Evolutionary conservation across 2,113 vertebrate species (phyloP), one percentile per base, ranked within the genome.

Genomic region (Lophius piscatorius): DNA sequence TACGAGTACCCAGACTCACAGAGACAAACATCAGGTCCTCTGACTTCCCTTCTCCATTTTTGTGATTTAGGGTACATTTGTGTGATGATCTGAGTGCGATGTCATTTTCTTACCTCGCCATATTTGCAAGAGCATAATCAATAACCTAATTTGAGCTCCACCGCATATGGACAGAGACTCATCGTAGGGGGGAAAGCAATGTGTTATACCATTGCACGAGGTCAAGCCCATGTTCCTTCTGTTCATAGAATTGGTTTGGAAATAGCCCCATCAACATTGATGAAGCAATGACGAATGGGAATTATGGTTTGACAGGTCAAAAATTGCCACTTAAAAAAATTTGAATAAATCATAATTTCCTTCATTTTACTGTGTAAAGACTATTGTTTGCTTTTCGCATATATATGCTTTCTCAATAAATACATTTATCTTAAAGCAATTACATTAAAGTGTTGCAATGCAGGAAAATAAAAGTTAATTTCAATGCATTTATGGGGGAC

Each of bases 1-100:
- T 75, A 65, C 38, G 39, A 79, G 64, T 76, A 56, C 80, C 85
- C 60, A 34, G 69, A 81, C 75, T 63, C 20, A 59, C 69, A 40
- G 26, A 75, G 73, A 42, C 62, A 52, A 24, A 54, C 31, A 6
- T 47, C 62, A 74, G 55, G 18, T 63, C 57, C 71, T 47, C 66
- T 60, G 63, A 76, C 76, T 70, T 14, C 59, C 70, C 41, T 58
- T 73, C 61, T 84, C 77, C 67, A 72, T 83, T 83, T 82, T 74
- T 74, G 63, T 83, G 77, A 84, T 87, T 88, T 90, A 88, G 71
- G 86, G 74, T 70, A 88, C 87, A 72, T 75, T 90, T 86, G 70
- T 69, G 84, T 73, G 80, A 80, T 88, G 78, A 82, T 86, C 76
- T 80, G 78, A 89, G 89, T 82, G 74, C 64, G 29, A 42, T 40